A percentile compares a stretch with the other conserved stretches of the same genome.
These are phyloP conservation scores for Heliocidaris erythrogramma DNA, from an alignment of 35 echinoderm and acorn worm genomes.

Conservation along the genomic window DNA sequence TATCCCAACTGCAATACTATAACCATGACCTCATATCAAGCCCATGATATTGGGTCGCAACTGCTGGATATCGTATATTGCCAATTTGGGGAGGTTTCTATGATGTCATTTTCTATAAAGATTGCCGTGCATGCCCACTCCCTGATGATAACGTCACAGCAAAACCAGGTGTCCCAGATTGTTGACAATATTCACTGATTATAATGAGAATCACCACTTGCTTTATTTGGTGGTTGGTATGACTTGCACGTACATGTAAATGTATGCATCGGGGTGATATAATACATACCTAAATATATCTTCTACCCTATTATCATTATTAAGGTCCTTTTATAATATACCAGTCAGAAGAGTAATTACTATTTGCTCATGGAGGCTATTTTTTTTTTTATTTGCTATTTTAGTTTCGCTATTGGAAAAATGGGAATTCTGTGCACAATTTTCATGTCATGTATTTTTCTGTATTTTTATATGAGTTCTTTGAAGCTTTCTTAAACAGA, in stretches of 20 bases:
- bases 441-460: no score
- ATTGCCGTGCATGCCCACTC: background rate
- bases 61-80: background rate
- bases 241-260: no score
- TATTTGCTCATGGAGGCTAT: no score
- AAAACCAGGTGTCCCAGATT: background rate
- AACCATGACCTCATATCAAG: background rate
- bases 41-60: background rate
- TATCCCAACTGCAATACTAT: background rate
- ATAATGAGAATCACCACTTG: background rate
- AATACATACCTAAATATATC: background rate
- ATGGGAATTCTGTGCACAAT: no score
- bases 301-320: no score
- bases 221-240: background rate
- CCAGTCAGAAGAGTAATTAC: no score
- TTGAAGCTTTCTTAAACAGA: no score
- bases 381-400: no score
- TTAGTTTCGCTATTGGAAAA: no score
- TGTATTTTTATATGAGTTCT: no score
- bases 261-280: no score
- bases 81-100: background rate
- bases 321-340: no score
- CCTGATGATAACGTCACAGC: background rate
- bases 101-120: background rate
- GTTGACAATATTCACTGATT: background rate